Evolutionary conservation across 2,888 invertebrate species (phyloP).

Genomic region (Macrosiphum euphorbiae): DNA sequence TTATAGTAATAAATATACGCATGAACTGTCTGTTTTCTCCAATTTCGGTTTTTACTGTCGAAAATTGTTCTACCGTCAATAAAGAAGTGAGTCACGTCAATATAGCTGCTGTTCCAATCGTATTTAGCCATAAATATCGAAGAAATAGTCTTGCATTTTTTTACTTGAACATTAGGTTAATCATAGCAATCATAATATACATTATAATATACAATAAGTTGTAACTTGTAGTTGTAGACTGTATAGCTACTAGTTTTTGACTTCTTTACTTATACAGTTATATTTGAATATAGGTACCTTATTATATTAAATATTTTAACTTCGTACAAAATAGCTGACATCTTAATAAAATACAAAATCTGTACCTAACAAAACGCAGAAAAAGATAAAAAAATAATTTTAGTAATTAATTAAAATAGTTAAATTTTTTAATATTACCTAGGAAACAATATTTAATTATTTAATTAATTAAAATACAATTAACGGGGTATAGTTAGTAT

Average conservation of each 20-base stretch:
- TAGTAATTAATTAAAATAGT: background rate
- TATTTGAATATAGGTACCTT: background rate
- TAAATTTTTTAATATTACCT: background rate
- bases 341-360: background rate
- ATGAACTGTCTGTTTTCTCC: conserved; percentile 35
- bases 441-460: background rate
- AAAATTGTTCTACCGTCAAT: conserved; percentile 38
- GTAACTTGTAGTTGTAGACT: too few relatives aligned
- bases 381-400: background rate
- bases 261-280: too few relatives aligned
- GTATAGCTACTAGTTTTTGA: too few relatives aligned
- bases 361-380: background rate
- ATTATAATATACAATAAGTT: background rate
- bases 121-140: background rate
- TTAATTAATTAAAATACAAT: background rate
- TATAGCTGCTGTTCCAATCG: background rate
- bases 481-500: background rate
- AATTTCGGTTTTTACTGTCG: conserved; percentile 26
- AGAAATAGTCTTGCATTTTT: background rate
- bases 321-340: background rate
- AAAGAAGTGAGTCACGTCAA: background rate
- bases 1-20: background rate
- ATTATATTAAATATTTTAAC: background rate
- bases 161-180: background rate
- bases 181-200: background rate